phyloP scores from a whole-genome alignment of 2,888 invertebrate species.

The Eupithecia centaureata region DNA sequence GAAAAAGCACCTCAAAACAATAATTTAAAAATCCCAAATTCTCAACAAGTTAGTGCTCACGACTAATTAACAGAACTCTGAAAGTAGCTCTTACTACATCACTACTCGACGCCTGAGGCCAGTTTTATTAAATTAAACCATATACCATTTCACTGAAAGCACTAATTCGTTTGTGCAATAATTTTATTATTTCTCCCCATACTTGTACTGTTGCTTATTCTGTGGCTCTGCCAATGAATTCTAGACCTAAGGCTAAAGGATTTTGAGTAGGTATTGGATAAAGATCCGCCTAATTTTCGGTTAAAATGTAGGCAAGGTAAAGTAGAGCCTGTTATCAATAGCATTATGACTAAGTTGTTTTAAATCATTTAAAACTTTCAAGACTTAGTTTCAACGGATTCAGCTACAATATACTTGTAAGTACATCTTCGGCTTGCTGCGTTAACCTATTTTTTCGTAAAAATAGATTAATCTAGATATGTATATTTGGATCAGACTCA shows the following conservation, averaged over 20 bases:
- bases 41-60: constrained; percentile 37
- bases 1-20: constrained; percentile 17
- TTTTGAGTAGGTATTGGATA: neutral
- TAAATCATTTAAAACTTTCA: no score
- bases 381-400: no score
- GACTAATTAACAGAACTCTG: constrained; percentile 44
- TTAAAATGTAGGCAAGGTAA: neutral
- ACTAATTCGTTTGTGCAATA: constrained; percentile 50
- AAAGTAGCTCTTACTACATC: constrained; percentile 52
- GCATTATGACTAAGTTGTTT: no score
- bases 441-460: no score
- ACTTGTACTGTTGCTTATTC: neutral
- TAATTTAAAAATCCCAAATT: constrained; percentile 33
- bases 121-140: constrained; percentile 52
- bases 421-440: no score
- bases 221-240: neutral
- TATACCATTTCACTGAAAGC: constrained; percentile 50
- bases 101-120: constrained; percentile 60
- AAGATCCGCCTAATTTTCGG: neutral
- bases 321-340: neutral
- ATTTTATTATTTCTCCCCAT: constrained; percentile 49
- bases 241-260: neutral
- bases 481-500: no score
- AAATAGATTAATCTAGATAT: no score
- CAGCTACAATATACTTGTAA: no score